Base-by-base conservation (phyloP, 2,113 vertebrate genomes). In the Coptodon bakossiorum region DNA sequence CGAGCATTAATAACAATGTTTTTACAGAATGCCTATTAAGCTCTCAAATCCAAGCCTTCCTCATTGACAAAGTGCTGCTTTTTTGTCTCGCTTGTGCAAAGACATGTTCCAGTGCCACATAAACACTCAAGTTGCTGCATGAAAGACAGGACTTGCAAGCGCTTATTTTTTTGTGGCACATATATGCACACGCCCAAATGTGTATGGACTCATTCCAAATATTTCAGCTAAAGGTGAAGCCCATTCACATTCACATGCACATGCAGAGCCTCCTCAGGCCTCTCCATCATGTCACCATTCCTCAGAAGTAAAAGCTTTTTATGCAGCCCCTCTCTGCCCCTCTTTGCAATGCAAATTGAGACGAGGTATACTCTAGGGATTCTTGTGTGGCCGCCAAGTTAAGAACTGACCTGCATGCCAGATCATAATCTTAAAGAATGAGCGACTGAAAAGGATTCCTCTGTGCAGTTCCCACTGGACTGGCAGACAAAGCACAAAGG, bases 371-470 rank as follows among this genome's bases (percentile, higher is more conserved):
- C 87, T 87, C 81, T 6, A 24, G 89, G 92, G 89, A 93, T 94
- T 95, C 86, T 93, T 96, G 94, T 91, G 87, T 76, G 57, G 73
- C 59, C 9, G 91, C 93, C 90, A 94, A 90, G 85, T 89, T 93
- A 91, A 88, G 89, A 95, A 94, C 80, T 86, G 88, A 91, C 89
- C 90, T 92, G 92, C 91, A 88, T 84, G 92, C 80, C 90, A 91
- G 94, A 95, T 94, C 91, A 92, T 94, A 93, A 96, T 95, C 93
- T 95, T 68, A 89, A n/a, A 89, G 88, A 92, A 88, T 59, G 48
- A 68, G 80, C 50, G 43, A 81, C 6, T 90, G 68, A 93, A 93
- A 45, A 84, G 87, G 93, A 94, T 92, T 95, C 84, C 84, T 92
- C 78, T 24, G 80, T 86, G 91, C 86, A 4, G 48, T 89, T 91